phyloP scores from a whole-genome alignment of 2,113 vertebrate species.

The Cynoglossus semilaevis region DNA sequence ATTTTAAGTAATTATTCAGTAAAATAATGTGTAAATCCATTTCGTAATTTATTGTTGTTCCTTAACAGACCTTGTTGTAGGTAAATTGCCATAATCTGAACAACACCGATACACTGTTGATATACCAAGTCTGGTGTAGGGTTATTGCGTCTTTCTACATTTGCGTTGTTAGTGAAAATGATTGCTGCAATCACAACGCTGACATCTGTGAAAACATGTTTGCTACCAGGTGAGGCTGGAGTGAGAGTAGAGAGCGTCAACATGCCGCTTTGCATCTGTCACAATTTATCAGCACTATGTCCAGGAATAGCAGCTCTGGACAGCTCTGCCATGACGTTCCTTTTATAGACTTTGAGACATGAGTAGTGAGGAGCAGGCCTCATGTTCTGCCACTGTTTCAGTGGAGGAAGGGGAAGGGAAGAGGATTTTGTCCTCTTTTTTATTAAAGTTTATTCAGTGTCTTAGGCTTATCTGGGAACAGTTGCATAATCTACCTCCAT shows the following conservation, averaged over 20 bases:
- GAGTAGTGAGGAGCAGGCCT: conserved; percentile 53
- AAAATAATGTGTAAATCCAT: no score
- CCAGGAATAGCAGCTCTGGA: conserved; percentile 88
- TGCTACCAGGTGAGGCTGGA: conserved; percentile 44
- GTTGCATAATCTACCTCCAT: background rate
- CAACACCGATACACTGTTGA: no score
- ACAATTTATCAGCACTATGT: conserved; percentile 82
- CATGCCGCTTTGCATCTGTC: conserved; percentile 93
- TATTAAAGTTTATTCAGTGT: background rate
- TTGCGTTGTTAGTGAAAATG: background rate
- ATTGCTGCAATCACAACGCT: conserved; percentile 2
- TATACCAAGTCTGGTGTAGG: no score
- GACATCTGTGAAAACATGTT: conserved; percentile 31
- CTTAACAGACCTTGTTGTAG: no score
- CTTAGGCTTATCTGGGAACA: background rate
- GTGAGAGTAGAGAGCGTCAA: conserved; percentile 61
- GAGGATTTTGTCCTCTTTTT: background rate
- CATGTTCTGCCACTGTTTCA: conserved; percentile 37
- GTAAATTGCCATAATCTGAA: no score
- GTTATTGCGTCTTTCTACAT: background rate
- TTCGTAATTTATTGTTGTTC: no score
- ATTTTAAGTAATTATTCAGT: no score
- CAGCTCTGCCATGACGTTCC: conserved; percentile 74
- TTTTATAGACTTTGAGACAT: conserved; percentile 88
- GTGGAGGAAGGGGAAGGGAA: conserved; percentile 6